phyloP scores from a whole-genome alignment of 2,113 vertebrate species.

The Lates calcarifer region DNA sequence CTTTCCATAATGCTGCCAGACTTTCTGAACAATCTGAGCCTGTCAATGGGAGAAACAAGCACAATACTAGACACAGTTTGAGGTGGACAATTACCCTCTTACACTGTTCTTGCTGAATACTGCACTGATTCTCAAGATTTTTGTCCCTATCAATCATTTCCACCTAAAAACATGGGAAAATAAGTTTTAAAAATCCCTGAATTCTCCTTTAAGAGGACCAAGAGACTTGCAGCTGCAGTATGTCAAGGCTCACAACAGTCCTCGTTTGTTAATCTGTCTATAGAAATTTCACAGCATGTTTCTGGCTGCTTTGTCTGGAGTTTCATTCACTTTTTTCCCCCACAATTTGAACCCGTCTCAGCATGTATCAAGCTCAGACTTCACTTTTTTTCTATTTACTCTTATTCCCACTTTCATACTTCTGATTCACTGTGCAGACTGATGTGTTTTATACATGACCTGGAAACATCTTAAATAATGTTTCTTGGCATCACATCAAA shows the following conservation, averaged over 20 bases:
- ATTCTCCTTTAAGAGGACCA: background rate
- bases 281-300: background rate
- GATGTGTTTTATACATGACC: background rate
- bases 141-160: no score
- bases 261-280: background rate
- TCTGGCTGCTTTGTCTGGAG: background rate
- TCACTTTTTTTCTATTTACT: background rate
- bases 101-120: no score
- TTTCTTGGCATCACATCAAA: background rate
- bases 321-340: background rate
- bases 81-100: no score
- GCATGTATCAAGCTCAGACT: background rate
- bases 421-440: background rate
- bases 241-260: background rate
- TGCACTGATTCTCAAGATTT: no score
- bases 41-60: no score
- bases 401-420: background rate
- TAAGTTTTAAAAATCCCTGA: no score
- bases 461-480: background rate
- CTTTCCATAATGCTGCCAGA: no score
- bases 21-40: no score
- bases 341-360: background rate
- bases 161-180: no score
- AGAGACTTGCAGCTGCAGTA: background rate
- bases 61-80: no score